Percentiles rank a stretch among this genome's conserved stretches.
phyloP scores from a whole-genome alignment of 2,888 invertebrate species.

The Leptarthrus brevirostris region DNA sequence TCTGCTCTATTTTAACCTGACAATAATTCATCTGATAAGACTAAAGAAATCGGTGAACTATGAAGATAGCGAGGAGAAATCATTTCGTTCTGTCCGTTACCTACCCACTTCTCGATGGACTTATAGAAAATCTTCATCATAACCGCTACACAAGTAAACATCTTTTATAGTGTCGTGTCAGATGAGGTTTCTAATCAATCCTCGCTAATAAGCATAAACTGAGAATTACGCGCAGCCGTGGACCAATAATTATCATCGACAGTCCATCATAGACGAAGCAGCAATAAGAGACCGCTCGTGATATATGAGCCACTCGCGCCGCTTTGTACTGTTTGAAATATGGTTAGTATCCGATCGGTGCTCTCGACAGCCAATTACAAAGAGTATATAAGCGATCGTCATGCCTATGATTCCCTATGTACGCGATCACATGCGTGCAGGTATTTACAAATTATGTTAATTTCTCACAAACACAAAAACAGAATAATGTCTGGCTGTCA shows the following conservation, averaged over 20 bases:
- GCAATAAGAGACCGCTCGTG: constrained; percentile 16
- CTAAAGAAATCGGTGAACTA: constrained; percentile 30
- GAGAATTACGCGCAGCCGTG: constrained; percentile 31
- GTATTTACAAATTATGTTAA: constrained; percentile 44
- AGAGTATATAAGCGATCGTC: constrained; percentile 44
- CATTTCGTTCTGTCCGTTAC: constrained; percentile 9
- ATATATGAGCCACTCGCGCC: constrained; percentile 34
- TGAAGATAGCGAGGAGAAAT: constrained; percentile 22
- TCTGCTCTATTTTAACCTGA: constrained; percentile 12
- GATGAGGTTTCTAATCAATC: constrained; percentile 27
- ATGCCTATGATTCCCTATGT: constrained; percentile 35
- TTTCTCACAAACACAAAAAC: constrained; percentile 30
- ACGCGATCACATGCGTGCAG: constrained; percentile 26
- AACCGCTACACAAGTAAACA: no score
- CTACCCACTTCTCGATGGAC: background rate
- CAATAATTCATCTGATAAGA: constrained; percentile 43
- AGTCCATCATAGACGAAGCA: constrained; percentile 45
- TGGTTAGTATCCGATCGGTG: background rate
- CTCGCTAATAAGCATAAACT: constrained; percentile 29
- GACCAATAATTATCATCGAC: constrained; percentile 32
- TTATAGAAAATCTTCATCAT: background rate
- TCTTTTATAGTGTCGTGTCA: no score
- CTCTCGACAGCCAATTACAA: constrained; percentile 40
- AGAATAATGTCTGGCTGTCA: constrained; percentile 27
- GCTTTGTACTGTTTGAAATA: no score